Percentiles rank a stretch among this genome's conserved stretches.
These are phyloP conservation scores for Mormyrus iriodes DNA, from an alignment of 2,113 vertebrate species.

Conservation along the genomic window DNA sequence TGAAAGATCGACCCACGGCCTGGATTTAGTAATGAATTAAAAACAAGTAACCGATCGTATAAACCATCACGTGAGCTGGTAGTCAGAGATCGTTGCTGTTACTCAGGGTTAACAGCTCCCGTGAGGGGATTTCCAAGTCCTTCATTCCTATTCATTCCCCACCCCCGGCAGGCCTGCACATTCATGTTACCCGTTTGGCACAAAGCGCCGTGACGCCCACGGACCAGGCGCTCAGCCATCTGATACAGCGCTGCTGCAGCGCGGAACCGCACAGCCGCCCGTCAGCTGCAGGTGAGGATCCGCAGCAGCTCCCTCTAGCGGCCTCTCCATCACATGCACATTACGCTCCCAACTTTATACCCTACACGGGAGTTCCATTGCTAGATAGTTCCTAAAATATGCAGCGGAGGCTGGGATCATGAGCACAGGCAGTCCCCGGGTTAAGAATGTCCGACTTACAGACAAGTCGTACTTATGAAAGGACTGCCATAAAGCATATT, in stretches of 20 bases:
- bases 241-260: slow-evolving; percentile 37
- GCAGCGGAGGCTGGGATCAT: neutral
- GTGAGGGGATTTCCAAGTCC: neutral
- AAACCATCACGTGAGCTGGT: neutral
- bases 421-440: neutral
- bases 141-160: neutral
- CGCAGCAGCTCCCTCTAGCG: neutral
- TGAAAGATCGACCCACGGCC: no score
- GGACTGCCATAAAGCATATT: neutral
- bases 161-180: neutral
- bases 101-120: neutral
- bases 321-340: neutral
- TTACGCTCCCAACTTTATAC: neutral
- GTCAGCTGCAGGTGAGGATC: slow-evolving; percentile 29
- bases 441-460: neutral
- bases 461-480: neutral
- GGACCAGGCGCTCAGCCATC: slow-evolving; percentile 24
- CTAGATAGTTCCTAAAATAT: neutral
- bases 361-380: neutral
- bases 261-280: slow-evolving; percentile 31
- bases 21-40: neutral
- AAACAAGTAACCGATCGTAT: neutral
- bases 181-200: neutral
- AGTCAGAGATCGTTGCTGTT: neutral
- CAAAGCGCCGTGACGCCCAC: neutral